A percentile compares a stretch with the other conserved stretches of the same genome.
These are phyloP conservation scores for Pygmarrhopalites habei DNA, from an alignment of 1,140 invertebrate species.

Conservation along the genomic window DNA sequence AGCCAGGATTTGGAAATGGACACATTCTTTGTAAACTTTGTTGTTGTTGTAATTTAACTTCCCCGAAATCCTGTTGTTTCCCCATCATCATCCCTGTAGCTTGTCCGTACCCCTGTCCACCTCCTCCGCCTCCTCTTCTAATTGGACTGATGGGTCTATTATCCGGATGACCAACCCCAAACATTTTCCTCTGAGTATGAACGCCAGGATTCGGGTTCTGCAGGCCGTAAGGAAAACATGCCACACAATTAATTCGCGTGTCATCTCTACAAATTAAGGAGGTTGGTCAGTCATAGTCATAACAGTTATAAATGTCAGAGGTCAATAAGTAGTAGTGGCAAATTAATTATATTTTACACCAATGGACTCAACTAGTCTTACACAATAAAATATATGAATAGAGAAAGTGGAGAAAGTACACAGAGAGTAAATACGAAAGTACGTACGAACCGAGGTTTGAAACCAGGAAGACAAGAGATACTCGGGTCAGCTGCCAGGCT, in stretches of 20 bases:
- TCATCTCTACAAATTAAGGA: too few species aligned
- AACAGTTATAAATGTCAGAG: too few species aligned
- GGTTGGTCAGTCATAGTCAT: too few species aligned
- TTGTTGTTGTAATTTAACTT: not conserved
- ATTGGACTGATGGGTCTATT: not conserved
- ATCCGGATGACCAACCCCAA: not conserved
- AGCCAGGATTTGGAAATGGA: not conserved
- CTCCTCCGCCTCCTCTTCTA: not conserved
- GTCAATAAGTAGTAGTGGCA: too few species aligned
- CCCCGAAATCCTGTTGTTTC: not conserved
- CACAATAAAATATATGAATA: too few species aligned
- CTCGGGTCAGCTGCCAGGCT: not conserved
- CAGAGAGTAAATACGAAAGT: too few species aligned
- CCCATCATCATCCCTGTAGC: too few species aligned
- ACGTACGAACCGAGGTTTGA: too few species aligned
- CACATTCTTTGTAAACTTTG: not conserved
- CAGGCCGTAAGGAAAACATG: not conserved
- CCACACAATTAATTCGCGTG: not conserved
- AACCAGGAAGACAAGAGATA: conserved; percentile 11
- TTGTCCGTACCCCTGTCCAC: too few species aligned
- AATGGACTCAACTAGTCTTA: too few species aligned
- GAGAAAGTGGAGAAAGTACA: too few species aligned
- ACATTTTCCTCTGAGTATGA: not conserved
- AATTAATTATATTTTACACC: too few species aligned
- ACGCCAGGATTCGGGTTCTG: not conserved